Conservation (phyloP, 2,113 vertebrate genomes). For the Spilogale gracilis region DNA sequence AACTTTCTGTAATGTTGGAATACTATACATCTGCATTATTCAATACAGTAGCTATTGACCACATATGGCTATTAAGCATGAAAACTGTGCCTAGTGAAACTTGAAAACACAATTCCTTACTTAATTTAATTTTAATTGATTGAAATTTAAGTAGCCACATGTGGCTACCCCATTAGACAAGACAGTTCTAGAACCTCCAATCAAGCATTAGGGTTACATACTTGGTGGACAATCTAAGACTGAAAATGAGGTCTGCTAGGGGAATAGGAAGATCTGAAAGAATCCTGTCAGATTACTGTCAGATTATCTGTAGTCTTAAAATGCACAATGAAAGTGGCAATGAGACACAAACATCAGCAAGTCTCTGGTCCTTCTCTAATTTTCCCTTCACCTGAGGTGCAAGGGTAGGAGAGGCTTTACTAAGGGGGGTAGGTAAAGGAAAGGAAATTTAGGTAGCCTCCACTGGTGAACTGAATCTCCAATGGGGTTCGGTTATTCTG, state of each 20-base stretch:
- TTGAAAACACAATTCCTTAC: not conserved
- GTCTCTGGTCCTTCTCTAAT: not conserved
- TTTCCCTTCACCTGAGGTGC: not conserved
- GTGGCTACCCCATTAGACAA: not conserved
- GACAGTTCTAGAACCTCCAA: not conserved
- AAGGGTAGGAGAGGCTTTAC: not conserved
- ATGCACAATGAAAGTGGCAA: not conserved
- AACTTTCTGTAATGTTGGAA: not conserved
- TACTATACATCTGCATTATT: constrained; percentile 13
- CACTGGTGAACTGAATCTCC: not conserved
- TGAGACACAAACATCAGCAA: not conserved
- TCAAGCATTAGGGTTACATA: not conserved
- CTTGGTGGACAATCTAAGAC: not conserved
- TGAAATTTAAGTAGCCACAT: constrained; percentile 1
- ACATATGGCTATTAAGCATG: not conserved
- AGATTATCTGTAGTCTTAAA: constrained; percentile 14
- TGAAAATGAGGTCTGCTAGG: constrained; percentile 31
- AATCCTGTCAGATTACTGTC: constrained; percentile 35
- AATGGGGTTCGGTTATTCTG: not conserved
- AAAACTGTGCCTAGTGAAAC: not conserved
- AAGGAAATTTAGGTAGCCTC: not conserved
- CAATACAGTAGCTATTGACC: not conserved
- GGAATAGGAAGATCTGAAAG: constrained; percentile 13
- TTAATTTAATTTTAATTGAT: not conserved
- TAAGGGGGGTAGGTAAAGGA: not conserved